Base-by-base conservation (phyloP, 2,888 invertebrate species). In the Lasioglossum leucozonium region DNA sequence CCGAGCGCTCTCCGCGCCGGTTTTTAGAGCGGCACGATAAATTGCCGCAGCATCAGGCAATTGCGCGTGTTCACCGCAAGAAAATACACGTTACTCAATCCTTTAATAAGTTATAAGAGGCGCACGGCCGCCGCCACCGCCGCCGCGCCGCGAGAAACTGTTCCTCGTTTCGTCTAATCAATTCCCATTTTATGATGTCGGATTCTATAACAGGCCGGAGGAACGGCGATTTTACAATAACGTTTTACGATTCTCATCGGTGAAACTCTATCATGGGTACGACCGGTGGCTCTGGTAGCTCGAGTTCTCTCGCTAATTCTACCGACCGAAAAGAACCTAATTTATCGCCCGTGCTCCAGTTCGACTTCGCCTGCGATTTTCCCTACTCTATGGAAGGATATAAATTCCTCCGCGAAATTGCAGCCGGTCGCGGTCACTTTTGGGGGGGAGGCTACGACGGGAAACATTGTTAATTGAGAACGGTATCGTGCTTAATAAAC, bases 21-120 rank as follows among this genome's bases (percentile, higher is more conserved):
- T 90, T 90, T 88, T 77, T 84, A 87, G 77, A 82, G 85, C 75
- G 76, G 76, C 72, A 81, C 85, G 88, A 90, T 88, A 89, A 89
- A 89, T 89, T 67, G 87, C 80, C n/a, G 62, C 58, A 74, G 62
- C 58, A 74, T 72, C 74, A 74, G 72, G 87, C 82, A 77, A 79
- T 82, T 77, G 82, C 86, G 81, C 73, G 85, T 79, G 82, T 76
- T 65, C 65, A 74, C 73, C 77, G 85, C 74, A 74, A 79, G 79
- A 67, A 83, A 76, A 72, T 72, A 72, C 82, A 71, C 82, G 82
- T 83, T 83, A 34, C 71, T 72, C 34, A 65, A 83, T 72, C 65
- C 75, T 34, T 71, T 62, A 65, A 75, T 72, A 72, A 62, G 62
- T 75, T 82, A 75, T 62, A 69, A 30, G 34, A 71, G 81, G 30